phyloP scores from a whole-genome alignment of 92 coral and sea anemone genomes.

The Heteractis magnifica region DNA sequence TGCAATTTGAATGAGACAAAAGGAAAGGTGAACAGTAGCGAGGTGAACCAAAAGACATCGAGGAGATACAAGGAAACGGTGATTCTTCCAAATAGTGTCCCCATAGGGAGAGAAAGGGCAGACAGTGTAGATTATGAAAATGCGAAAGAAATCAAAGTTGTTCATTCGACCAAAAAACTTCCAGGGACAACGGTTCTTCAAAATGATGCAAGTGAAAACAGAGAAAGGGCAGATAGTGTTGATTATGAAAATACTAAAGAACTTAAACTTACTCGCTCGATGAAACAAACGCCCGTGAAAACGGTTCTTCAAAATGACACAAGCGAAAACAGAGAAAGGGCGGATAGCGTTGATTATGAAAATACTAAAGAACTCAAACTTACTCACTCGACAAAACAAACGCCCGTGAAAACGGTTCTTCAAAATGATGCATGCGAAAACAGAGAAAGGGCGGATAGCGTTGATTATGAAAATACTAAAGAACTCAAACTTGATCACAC shows the following conservation, averaged over 20 bases:
- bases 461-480: background rate
- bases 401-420: background rate
- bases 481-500: background rate
- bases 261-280: background rate
- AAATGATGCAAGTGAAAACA: background rate
- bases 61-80: background rate
- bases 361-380: background rate
- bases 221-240: background rate
- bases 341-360: background rate
- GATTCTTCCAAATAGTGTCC: background rate
- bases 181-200: background rate
- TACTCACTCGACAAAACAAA: background rate
- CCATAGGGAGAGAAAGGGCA: background rate
- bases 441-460: background rate
- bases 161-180: background rate
- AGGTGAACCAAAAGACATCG: background rate
- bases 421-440: background rate
- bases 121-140: background rate
- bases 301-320: background rate
- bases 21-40: background rate
- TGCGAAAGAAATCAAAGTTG: background rate
- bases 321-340: background rate
- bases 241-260: constrained; percentile 3
- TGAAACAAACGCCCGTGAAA: background rate
- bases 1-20: background rate